Evolutionary conservation across 2,797 vertebrate species (phyloP), one percentile per base, ranked within the genome.

Genomic region (Typhlichthys eigenmanni): DNA sequence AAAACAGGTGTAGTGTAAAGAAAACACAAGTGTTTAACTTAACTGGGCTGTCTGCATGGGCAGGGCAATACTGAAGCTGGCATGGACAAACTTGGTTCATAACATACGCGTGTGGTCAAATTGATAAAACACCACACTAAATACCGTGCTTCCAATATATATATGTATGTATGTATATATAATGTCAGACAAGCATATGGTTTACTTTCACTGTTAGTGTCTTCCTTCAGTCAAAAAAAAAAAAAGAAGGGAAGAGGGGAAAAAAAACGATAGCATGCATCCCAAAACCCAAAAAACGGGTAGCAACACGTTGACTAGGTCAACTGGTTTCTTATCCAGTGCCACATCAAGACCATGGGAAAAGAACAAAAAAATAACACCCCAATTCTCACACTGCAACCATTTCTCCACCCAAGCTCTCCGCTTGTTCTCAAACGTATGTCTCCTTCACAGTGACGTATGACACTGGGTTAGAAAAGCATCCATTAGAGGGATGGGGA

Each of bases 281-380:
- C 62, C 65, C 13, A 61, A 19, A 71, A 74, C 49, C 38, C 38
- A 10, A 43, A 49, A 68, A 65, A 79, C 86, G 8, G 78, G 87
- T 79, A 46, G 51, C 50, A 70, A 81, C 81, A 75, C 65, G 82
- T 59, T 60, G 74, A 85, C 87, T 76, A 1, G 80, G 81, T 62
- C 57, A 58, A 87, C 91, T 65, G 85, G 90, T 92, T 85, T 79
- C 16, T 61, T 11, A 64, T 70, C 66, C 66, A 32, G 10, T 11
- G 38, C 14, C 14, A 70, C 52, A 48, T 5, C 19, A 54, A 16
- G 53, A 76, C 80, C 72, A 80, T 90, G 88, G 82, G 88, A 91
- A 91, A 87, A 46, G 71, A 80, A 58, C 38, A 43, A 78, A 48
- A 48, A 29, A 63, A 78, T 76, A 43, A 76, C 47, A 68, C 52